Base-by-base conservation (phyloP, 2,113 vertebrate species). In the Thymallus thymallus region DNA sequence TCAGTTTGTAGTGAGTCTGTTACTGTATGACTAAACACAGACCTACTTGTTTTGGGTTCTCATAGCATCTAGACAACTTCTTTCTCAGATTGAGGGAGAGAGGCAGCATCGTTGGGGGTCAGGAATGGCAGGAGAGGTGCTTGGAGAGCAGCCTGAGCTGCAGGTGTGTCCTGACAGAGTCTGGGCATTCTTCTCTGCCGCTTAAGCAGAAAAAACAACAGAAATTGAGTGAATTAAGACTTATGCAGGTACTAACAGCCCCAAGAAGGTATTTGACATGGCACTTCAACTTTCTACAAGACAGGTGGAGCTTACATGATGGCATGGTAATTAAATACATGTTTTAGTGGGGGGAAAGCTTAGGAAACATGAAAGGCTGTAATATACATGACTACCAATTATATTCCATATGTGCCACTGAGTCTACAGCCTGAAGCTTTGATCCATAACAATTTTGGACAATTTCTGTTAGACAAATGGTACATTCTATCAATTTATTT, bases 121-220 rank as follows among this genome's bases (percentile, higher is more conserved):
- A 32, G 30, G 9, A 23, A 22, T 26, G 6, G 55, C 66, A n/a
- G 22, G 63, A 32, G n/a, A 58, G 68, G 22, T 9, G 13, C 51
- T 69, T 14, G 7, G 35, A 23, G 65, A 30, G 67, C 16, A 3
- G 22, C 71, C 76, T 29, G 24, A 66, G 22, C 68, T 30, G 60
- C 80, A 87, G 87, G 80, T 90, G 89, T 80, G 85, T 35, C 35
- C 74, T 80, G 71, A 80, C 82, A 76, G 78, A 74, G 68, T 74
- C 77, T 72, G 12, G 1, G 71, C 77, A 76, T 92, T 92, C 87
- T 88, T 85, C 72, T 76, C 84, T 87, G 78, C 65, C 83, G 82
- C 75, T 78, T 85, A 72, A 85, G 78, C 81, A 75, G 86, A 88
- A 88, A 35, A 90, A 84, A 86, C 90, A 88, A 88, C 85, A 82